phyloP scores from a whole-genome alignment of 2,888 invertebrate species.

The Tachystola acroxantha region DNA sequence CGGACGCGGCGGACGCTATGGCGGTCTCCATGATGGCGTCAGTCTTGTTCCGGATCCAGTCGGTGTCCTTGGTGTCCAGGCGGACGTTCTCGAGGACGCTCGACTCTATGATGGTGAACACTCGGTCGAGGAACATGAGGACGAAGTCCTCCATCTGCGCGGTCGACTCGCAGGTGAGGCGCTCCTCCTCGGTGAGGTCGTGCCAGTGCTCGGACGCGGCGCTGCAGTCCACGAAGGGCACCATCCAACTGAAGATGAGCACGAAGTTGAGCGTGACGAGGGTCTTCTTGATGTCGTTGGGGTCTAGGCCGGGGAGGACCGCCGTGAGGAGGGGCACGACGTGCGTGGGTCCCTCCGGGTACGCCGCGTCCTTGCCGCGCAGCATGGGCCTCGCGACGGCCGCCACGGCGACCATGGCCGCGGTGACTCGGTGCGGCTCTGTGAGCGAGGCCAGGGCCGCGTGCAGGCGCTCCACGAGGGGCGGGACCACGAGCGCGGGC shows the following conservation, averaged over 20 bases:
- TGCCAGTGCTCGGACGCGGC: slow-evolving; percentile 81
- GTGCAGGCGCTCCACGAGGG: slow-evolving; percentile 88
- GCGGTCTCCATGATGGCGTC: slow-evolving; percentile 86
- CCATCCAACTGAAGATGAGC: slow-evolving; percentile 84
- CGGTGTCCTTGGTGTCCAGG: slow-evolving; percentile 79
- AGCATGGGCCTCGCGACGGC: slow-evolving; percentile 83
- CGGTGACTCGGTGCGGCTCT: slow-evolving; percentile 90
- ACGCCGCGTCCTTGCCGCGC: slow-evolving; percentile 71
- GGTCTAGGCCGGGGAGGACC: slow-evolving; percentile 92
- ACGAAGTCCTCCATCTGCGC: slow-evolving; percentile 94
- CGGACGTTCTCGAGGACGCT: slow-evolving; percentile 83
- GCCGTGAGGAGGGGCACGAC: slow-evolving; percentile 89
- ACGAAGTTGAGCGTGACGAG: slow-evolving; percentile 88
- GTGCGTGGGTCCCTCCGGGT: slow-evolving; percentile 87
- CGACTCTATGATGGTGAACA: slow-evolving; percentile 84
- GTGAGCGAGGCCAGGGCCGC: slow-evolving; percentile 90
- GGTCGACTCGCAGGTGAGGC: slow-evolving; percentile 86
- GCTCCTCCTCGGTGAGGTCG: slow-evolving; percentile 88
- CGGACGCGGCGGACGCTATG: slow-evolving; percentile 81
- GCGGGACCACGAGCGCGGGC: slow-evolving; percentile 90
- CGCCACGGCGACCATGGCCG: slow-evolving; percentile 84
- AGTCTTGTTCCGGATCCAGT: slow-evolving; percentile 80
- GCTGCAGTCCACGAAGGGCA: slow-evolving; percentile 92
- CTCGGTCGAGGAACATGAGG: slow-evolving; percentile 88
- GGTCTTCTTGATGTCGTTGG: slow-evolving; percentile 90